phyloP scores from a whole-genome alignment of 1,140 invertebrate species.

The Drosophila eugracilis region DNA sequence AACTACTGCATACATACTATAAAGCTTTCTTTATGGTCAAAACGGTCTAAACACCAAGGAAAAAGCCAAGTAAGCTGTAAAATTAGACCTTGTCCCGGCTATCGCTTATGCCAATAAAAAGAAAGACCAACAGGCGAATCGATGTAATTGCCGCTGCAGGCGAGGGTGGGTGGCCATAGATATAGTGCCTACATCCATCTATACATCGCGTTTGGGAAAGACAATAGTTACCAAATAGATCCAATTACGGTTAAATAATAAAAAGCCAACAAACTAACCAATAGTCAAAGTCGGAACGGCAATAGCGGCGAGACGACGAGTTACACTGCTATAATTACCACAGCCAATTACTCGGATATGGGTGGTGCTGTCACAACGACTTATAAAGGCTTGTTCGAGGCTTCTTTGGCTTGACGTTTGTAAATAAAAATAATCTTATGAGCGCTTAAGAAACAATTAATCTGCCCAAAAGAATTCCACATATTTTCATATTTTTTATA shows the following conservation, averaged over 20 bases:
- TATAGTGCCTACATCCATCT: conserved; percentile 11
- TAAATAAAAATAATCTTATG: neutral
- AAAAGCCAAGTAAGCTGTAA: conserved; percentile 41
- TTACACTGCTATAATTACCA: conserved; percentile 35
- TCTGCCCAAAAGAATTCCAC: too few species aligned
- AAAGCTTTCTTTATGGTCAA: neutral
- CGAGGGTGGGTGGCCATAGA: conserved; percentile 10
- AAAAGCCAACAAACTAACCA: conserved; percentile 33
- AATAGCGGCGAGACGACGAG: conserved; percentile 22
- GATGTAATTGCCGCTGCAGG: conserved; percentile 18
- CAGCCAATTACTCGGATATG: conserved; percentile 3
- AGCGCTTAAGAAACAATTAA: too few species aligned
- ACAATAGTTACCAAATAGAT: conserved; percentile 70
- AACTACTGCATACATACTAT: too few species aligned
- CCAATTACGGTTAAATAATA: conserved; percentile 77
- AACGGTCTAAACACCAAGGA: conserved; percentile 1
- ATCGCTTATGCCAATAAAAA: conserved; percentile 25
- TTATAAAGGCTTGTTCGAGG: neutral
- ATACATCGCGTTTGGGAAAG: conserved; percentile 32
- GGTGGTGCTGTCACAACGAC: neutral
- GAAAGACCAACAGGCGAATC: conserved; percentile 29
- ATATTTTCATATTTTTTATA: too few species aligned
- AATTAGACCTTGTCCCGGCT: conserved; percentile 59
- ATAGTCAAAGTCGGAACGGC: conserved; percentile 31
- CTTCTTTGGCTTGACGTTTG: neutral